Conservation (phyloP, 2,797 vertebrate genomes). For the Sebastes melanostomus region DNA sequence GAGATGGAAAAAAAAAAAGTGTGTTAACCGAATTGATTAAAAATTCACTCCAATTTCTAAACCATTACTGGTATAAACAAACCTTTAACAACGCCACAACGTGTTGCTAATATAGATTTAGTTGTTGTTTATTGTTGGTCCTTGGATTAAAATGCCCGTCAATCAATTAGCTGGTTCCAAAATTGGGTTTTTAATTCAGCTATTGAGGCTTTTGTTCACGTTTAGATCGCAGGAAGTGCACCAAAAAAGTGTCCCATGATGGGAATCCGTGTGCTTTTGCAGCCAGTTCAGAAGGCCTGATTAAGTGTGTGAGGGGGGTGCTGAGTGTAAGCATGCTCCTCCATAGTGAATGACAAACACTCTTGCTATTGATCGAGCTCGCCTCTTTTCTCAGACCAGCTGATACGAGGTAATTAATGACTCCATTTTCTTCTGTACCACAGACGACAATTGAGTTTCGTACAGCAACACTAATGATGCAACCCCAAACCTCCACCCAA, state of each 20-base stretch:
- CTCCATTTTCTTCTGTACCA: conserved; percentile 94
- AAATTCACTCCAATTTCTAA: neutral
- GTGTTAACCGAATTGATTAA: neutral
- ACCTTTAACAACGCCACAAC: neutral
- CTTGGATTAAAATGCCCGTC: neutral
- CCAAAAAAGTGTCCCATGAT: neutral
- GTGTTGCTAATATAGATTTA: neutral
- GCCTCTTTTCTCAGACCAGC: conserved; percentile 89
- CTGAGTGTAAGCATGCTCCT: conserved; percentile 73
- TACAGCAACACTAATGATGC: conserved; percentile 83
- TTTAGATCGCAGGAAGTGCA: neutral
- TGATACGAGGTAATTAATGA: conserved; percentile 99
- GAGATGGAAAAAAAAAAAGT: neutral
- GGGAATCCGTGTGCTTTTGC: conserved; percentile 28
- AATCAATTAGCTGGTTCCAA: neutral
- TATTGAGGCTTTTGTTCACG: neutral
- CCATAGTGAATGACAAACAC: conserved; percentile 93
- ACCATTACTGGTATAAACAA: neutral
- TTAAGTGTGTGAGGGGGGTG: conserved; percentile 41
- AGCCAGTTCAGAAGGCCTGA: conserved; percentile 34
- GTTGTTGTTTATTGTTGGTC: neutral
- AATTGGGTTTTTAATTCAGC: neutral
- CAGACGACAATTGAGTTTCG: conserved; percentile 95
- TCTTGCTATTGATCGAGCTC: conserved; percentile 90
- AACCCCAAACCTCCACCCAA: conserved; percentile 35